These are phyloP conservation scores for Meta bourneti DNA, from an alignment of 2,888 invertebrate species.

Conservation along the genomic window DNA sequence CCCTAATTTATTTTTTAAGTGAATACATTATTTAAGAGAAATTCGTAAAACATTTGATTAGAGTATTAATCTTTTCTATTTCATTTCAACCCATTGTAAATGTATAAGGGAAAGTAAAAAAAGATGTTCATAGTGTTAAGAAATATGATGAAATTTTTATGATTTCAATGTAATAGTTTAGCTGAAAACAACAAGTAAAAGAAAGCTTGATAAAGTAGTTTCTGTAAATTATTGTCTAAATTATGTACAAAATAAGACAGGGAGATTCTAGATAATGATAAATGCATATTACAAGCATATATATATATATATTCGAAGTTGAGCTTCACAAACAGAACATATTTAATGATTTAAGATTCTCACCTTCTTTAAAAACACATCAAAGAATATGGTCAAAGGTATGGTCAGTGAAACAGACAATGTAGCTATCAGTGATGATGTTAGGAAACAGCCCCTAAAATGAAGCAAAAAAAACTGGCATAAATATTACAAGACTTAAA, in stretches of 20 bases:
- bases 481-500: background rate
- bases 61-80: no score
- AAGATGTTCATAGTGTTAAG: no score
- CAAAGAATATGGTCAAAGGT: constrained; percentile 93
- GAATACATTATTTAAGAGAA: no score
- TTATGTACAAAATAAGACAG: background rate
- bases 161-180: no score
- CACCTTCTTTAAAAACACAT: constrained; percentile 87
- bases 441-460: constrained; percentile 93
- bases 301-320: background rate
- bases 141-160: no score
- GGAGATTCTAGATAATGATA: background rate
- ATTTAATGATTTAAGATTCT: constrained; percentile 79
- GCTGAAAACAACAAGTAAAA: no score
- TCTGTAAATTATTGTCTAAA: background rate
- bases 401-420: constrained; percentile 91
- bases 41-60: no score
- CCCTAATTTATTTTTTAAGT: no score
- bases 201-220: no score
- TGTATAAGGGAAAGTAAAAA: no score
- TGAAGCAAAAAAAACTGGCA: background rate
- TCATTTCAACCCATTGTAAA: no score
- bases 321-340: background rate
- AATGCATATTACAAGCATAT: background rate
- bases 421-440: constrained; percentile 93